phyloP scores from a whole-genome alignment of 2,888 invertebrate genomes.

The Anodontia alba region DNA sequence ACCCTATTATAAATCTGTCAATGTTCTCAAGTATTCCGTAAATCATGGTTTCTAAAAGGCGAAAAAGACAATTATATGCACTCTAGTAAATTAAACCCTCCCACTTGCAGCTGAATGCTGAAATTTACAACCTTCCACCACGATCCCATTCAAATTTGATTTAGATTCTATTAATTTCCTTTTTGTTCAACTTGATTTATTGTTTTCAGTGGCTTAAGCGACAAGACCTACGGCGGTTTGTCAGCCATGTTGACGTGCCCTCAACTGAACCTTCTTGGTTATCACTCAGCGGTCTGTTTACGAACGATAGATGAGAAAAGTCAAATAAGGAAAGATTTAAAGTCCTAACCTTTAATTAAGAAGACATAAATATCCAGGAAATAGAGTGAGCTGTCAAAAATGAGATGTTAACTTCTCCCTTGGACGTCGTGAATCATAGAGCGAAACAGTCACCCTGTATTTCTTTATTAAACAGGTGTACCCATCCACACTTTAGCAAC shows the following conservation, averaged over 20 bases:
- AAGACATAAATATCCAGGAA: constrained; percentile 65
- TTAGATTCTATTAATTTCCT: constrained; percentile 57
- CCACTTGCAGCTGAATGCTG: constrained; percentile 61
- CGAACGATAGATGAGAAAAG: constrained; percentile 60
- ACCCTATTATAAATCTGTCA: constrained; percentile 59
- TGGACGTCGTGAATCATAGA: constrained; percentile 46
- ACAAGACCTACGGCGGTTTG: constrained; percentile 46
- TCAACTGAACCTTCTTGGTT: constrained; percentile 42
- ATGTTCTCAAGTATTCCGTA: constrained; percentile 43
- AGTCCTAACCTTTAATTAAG: constrained; percentile 62
- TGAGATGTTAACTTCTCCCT: constrained; percentile 54
- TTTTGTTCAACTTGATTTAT: constrained; percentile 40
- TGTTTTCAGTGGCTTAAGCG: constrained; percentile 47
- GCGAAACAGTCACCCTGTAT: constrained; percentile 12
- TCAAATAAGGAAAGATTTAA: constrained; percentile 62
- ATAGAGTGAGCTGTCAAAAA: constrained; percentile 59
- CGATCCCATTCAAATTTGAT: constrained; percentile 60
- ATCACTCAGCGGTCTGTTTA: constrained; percentile 49
- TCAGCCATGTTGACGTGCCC: constrained; percentile 62
- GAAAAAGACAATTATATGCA: constrained; percentile 65
- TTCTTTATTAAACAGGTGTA: neutral
- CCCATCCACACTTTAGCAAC: neutral
- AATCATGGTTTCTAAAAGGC: constrained; percentile 52
- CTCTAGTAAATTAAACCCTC: constrained; percentile 60
- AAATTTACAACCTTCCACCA: constrained; percentile 59